phyloP scores from a whole-genome alignment of 2,797 vertebrate genomes.

The Lutjanus argentimaculatus region DNA sequence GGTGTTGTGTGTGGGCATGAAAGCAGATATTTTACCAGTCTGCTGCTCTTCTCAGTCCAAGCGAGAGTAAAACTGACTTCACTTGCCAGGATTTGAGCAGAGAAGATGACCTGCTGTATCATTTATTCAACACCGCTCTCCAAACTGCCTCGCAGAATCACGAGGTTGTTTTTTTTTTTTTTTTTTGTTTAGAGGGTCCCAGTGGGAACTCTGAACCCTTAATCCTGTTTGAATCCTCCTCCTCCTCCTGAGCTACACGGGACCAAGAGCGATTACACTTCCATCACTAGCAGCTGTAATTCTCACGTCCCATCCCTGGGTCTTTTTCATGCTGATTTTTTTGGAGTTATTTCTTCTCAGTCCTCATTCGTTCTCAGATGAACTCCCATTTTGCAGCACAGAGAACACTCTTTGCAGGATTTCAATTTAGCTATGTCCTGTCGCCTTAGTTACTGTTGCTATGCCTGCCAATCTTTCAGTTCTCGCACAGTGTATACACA shows the following conservation, averaged over 20 bases:
- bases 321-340: slow-evolving; percentile 17
- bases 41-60: slow-evolving; percentile 5
- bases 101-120: slow-evolving; percentile 31
- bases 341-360: slow-evolving; percentile 15
- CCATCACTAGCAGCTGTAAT: slow-evolving; percentile 40
- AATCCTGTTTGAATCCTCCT: slow-evolving; percentile 50
- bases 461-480: slow-evolving; percentile 45
- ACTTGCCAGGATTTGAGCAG: slow-evolving; percentile 8
- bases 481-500: slow-evolving; percentile 9
- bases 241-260: slow-evolving; percentile 36
- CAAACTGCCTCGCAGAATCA: slow-evolving; percentile 16
- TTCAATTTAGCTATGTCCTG: neutral
- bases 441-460: neutral
- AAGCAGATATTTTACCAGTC: slow-evolving; percentile 31
- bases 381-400: slow-evolving; percentile 8
- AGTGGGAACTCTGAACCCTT: slow-evolving; percentile 25
- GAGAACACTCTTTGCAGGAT: neutral
- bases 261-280: slow-evolving; percentile 29
- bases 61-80: slow-evolving; percentile 23
- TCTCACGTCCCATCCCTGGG: slow-evolving; percentile 20
- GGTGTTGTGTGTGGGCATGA: slow-evolving; percentile 13
- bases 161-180: slow-evolving; percentile 19
- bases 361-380: slow-evolving; percentile 22
- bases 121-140: slow-evolving; percentile 41
- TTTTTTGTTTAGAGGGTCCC: neutral